Conservation (phyloP, 1,140 invertebrate species). For the Aphelenchoides fujianensis region DNA sequence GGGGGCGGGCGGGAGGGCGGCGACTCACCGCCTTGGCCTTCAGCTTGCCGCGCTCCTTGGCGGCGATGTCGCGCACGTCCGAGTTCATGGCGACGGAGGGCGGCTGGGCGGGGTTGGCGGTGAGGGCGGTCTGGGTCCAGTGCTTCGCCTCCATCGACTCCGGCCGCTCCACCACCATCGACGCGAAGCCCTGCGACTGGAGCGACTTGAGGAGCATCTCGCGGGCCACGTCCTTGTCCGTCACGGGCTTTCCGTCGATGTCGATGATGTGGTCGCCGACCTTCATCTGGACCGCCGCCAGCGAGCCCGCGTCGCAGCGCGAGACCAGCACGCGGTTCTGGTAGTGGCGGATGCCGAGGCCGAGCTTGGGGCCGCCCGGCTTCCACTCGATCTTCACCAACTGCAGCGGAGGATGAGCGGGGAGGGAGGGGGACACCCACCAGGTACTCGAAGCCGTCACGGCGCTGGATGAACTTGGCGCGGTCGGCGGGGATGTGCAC, state of each 20-base stretch:
- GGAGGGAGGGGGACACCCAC: background rate
- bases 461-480: constrained; percentile 51
- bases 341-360: too few relatives aligned
- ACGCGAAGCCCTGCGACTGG: constrained; percentile 35
- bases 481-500: constrained; percentile 53
- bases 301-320: too few relatives aligned
- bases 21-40: constrained; percentile 10
- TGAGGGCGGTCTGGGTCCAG: constrained; percentile 34
- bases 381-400: constrained; percentile 43
- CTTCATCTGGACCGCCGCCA: too few relatives aligned
- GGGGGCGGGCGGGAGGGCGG: background rate
- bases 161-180: constrained; percentile 44
- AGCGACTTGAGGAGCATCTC: constrained; percentile 46
- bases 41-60: constrained; percentile 33
- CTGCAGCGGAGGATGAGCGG: constrained; percentile 21
- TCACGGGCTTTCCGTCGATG: constrained; percentile 50
- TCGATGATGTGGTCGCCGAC: constrained; percentile 55
- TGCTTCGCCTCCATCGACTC: constrained; percentile 50
- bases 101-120: constrained; percentile 29
- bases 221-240: constrained; percentile 56
- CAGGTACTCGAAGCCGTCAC: constrained; percentile 49
- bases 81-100: constrained; percentile 47
- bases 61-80: constrained; percentile 44
- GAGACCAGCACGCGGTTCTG: too few relatives aligned
- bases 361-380: too few relatives aligned